phyloP scores from a whole-genome alignment of 2,888 invertebrate genomes.

The Acrocyrtus sp. region DNA sequence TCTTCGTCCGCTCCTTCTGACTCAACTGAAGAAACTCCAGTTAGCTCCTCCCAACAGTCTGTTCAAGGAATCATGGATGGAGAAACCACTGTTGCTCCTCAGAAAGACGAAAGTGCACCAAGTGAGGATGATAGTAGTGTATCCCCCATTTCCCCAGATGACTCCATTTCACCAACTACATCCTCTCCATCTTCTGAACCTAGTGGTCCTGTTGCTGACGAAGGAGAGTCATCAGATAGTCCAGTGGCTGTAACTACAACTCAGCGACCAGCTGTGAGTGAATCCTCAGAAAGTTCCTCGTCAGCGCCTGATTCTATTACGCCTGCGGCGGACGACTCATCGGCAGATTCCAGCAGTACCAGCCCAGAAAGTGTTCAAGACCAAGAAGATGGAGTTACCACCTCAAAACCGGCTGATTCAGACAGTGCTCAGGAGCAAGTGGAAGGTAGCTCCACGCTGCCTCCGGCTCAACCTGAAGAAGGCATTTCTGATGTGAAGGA shows the following conservation, averaged over 20 bases:
- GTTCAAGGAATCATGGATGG: not conserved
- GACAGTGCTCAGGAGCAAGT: conserved; percentile 22
- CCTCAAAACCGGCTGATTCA: conserved; percentile 5
- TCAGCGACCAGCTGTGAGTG: conserved; percentile 11
- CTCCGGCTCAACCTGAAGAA: conserved; percentile 15
- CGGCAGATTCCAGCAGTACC: not conserved
- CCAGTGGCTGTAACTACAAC: conserved; percentile 30
- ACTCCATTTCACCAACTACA: not conserved
- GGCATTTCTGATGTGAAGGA: conserved; percentile 9
- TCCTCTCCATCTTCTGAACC: not conserved
- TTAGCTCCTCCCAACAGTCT: not conserved
- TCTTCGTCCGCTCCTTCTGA: conserved; percentile 10
- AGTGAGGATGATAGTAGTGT: not conserved
- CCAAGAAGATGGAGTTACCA: conserved; percentile 14
- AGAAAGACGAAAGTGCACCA: not conserved
- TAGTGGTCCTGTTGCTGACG: conserved; percentile 8
- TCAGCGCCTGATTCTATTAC: too few relatives aligned
- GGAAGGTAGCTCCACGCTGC: not conserved
- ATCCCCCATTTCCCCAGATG: not conserved
- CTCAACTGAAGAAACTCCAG: conserved; percentile 29
- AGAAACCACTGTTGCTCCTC: not conserved
- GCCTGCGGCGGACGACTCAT: not conserved
- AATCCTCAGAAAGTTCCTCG: not conserved
- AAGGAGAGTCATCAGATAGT: conserved; percentile 20
- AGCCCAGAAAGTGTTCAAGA: not conserved